Base-by-base conservation (phyloP, 2,113 vertebrate genomes). In the Typhlomys cinereus region DNA sequence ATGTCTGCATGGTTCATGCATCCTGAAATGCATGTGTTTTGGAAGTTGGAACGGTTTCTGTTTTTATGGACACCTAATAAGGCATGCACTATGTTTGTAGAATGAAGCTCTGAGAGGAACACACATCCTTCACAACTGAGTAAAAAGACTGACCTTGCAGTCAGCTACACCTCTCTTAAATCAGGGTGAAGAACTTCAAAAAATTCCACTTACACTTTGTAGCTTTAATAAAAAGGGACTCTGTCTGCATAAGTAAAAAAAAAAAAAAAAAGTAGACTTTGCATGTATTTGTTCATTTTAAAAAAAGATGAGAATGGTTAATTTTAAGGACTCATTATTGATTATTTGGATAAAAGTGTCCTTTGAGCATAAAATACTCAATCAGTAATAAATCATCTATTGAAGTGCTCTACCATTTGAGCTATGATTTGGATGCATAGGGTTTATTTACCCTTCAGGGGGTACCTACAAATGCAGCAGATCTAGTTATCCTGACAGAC, bases 401-500 rank as follows among this genome's bases (percentile, higher is more conserved):
- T 74, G 34, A 91, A 86, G 66, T 82, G 61, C 18, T 17, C 4
- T n/a, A 50, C 90, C 23, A 15, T 59, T 39, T 87, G 48, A 83
- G 79, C 70, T 86, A 9, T 71, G 70, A 85, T 88, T 74, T 83
- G 36, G 50, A 69, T 86, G 20, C 18, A 25, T 7, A 4, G 23
- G 25, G 5, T 67, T 92, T 41, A 61, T 90, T 93, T 89, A 41
- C 27, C 67, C 57, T n/a, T 88, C 81, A 81, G 46, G 61, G 73
- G 29, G 71, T 85, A 79, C n/a, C 50, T 62, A 69, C 39, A 31
- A 48, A 91, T 85, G 78, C 78, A 66, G 54, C 75, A 91, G 75
- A 71, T 92, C 39, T 93, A 20, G 75, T 89, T 94, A 95, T 90
- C 71, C 71, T 64, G 61, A 59, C 80, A 84, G 34, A 59, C 52